Base-by-base conservation (phyloP, 1,140 invertebrate species). In the Ladona fulva region DNA sequence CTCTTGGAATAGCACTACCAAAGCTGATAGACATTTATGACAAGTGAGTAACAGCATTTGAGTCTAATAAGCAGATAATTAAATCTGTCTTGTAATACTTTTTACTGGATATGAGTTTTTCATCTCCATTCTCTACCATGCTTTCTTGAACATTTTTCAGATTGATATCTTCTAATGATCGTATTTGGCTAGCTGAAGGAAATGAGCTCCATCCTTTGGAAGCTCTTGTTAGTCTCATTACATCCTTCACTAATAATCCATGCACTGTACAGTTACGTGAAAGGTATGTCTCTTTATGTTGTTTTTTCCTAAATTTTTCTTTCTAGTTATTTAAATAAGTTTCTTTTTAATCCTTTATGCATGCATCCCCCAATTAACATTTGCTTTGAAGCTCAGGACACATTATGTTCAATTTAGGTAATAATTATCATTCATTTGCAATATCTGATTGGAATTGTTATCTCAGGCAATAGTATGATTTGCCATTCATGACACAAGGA, bases 131-230 rank as follows among this genome's bases (percentile, higher is more conserved):
- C 74, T 75, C n/a, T 79, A 12, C 74, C 78, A 78, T 80, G 8
- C 78, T 80, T 80, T 80, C 77, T 76, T n/a, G n/a, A n/a, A n/a
- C n/a, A n/a, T 82, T 82, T 82, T 86, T 76, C 79, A 91, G 92
- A 83, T 86, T 92, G 87, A 89, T 92, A 81, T 90, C 91, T 37
- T 88, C 91, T 81, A 92, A 92, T 82, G 92, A 93, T 82, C 87
- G 91, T 78, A 89, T 90, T 78, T 94, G 92, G 92, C 85, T 92
- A 75, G 90, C 89, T 25, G 90, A 92, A 85, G 91, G 92, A 24
- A 92, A 93, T 82, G 92, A 94, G 84, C 91, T 91, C 84, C 92
- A 94, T 85, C 85, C 93, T 42, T 90, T 92, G 77, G 88, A 90
- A 84, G 91, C 89, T 0, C 90, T 90, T 29, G 89, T 90, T 52